Evolutionary conservation across 2,888 invertebrate species (phyloP).

Genomic region (Thumatha senex): DNA sequence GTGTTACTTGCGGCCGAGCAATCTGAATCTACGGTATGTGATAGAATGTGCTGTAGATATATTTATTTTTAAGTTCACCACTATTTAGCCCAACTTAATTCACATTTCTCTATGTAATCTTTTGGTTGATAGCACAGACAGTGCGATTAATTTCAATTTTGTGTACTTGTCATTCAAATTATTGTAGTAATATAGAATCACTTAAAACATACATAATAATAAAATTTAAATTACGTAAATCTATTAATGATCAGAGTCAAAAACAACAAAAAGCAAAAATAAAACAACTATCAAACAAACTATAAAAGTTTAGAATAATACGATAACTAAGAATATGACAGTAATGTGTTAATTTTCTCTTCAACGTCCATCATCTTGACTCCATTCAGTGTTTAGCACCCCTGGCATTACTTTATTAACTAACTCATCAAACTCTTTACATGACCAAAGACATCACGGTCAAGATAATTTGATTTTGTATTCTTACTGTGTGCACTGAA

Average conservation of each 20-base stretch:
- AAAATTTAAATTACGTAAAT: no score
- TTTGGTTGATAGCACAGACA: no score
- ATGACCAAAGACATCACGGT: conserved; percentile 19
- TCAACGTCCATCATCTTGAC: conserved; percentile 36
- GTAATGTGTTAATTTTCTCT: conserved; percentile 34
- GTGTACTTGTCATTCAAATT: no score
- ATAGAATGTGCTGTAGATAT: not conserved
- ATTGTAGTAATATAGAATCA: no score
- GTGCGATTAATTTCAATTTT: no score
- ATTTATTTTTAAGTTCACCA: no score
- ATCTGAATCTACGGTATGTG: conserved; percentile 3
- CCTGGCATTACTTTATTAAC: conserved; percentile 11
- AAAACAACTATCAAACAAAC: no score
- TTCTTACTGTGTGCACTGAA: conserved; percentile 32
- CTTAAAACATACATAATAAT: no score
- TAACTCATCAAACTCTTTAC: not conserved
- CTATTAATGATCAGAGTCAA: no score
- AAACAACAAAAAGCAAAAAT: no score
- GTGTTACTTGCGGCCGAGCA: conserved; percentile 17
- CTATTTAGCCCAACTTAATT: no score
- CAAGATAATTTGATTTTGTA: conserved; percentile 30
- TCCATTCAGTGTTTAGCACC: conserved; percentile 29
- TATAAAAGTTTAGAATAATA: not conserved
- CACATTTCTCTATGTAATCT: no score
- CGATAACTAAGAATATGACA: conserved; percentile 5